Percentiles rank a stretch among this genome's conserved stretches.
Conservation (phyloP, 2,797 vertebrate species). For the Cyprinella venusta region DNA sequence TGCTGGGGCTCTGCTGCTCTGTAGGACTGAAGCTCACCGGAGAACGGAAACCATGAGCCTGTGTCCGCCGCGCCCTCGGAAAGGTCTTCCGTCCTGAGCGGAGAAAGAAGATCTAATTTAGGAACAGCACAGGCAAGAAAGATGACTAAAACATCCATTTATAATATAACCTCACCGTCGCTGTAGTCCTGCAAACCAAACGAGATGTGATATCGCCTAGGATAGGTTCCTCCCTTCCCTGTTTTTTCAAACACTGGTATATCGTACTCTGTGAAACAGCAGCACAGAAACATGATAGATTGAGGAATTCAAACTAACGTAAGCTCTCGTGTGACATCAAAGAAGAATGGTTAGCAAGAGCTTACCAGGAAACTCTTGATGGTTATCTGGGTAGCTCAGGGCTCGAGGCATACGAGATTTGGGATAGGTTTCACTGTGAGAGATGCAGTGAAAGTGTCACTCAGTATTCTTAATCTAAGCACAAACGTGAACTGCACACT, state of each 20-base stretch:
- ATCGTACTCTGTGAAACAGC: constrained; percentile 83
- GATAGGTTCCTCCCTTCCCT: constrained; percentile 97
- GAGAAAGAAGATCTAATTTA: neutral
- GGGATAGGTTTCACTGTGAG: constrained; percentile 88
- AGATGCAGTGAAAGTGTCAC: neutral
- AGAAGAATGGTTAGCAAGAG: neutral
- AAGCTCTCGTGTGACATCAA: neutral
- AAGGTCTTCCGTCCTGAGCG: constrained; percentile 94
- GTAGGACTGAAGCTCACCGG: constrained; percentile 96
- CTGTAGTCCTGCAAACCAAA: constrained; percentile 94
- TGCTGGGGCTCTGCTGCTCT: constrained; percentile 90
- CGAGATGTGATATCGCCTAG: constrained; percentile 91
- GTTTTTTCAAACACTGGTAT: constrained; percentile 97
- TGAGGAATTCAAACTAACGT: neutral
- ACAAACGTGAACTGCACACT: neutral
- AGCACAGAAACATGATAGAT: neutral
- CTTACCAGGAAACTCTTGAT: constrained; percentile 95
- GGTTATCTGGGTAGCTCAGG: constrained; percentile 99
- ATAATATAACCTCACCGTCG: constrained; percentile 81
- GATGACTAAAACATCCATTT: neutral
- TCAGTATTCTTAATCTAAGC: neutral
- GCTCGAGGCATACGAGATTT: constrained; percentile 97
- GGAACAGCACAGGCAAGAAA: neutral
- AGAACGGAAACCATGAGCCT: constrained; percentile 92
- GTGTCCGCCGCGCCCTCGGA: constrained; percentile 92